Evolutionary conservation across 2,888 invertebrate genomes (phyloP).

Genomic region (Synanthedon vespiformis): DNA sequence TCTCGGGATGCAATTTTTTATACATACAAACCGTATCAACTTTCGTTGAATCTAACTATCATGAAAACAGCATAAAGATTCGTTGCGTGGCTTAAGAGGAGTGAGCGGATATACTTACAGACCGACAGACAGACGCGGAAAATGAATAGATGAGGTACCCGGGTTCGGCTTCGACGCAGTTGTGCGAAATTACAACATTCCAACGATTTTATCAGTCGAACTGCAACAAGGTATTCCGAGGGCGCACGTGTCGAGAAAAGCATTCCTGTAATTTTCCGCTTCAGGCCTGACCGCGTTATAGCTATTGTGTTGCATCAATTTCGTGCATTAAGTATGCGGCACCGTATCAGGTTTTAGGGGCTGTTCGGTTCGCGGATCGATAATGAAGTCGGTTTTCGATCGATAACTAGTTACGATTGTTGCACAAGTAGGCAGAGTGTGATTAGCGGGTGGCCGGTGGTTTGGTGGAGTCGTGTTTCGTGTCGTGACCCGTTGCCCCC

Average conservation of each 20-base stretch:
- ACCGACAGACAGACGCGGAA: not conserved
- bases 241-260: conserved; percentile 31
- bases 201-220: conserved; percentile 24
- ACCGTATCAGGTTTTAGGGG: conserved; percentile 9
- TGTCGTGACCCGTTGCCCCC: conserved; percentile 30
- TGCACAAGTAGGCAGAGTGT: conserved; percentile 21
- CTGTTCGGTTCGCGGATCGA: conserved; percentile 1
- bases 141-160: conserved; percentile 12
- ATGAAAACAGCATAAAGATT: too few relatives aligned
- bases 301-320: conserved; percentile 25
- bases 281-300: conserved; percentile 36
- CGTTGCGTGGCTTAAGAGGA: too few relatives aligned
- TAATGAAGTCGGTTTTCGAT: conserved; percentile 6
- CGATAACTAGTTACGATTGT: conserved; percentile 16
- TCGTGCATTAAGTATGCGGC: conserved; percentile 6
- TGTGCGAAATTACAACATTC: conserved; percentile 23
- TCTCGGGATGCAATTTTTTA: too few relatives aligned
- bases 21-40: too few relatives aligned
- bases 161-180: conserved; percentile 12
- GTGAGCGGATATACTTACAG: too few relatives aligned
- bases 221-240: conserved; percentile 6
- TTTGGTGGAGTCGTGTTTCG: conserved; percentile 5
- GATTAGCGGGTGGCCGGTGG: conserved; percentile 25
- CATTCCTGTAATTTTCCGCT: conserved; percentile 35
- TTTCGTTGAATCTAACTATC: too few relatives aligned